These are phyloP conservation scores for Patella vulgata DNA, from an alignment of 1,140 invertebrate genomes.

Conservation along the genomic window DNA sequence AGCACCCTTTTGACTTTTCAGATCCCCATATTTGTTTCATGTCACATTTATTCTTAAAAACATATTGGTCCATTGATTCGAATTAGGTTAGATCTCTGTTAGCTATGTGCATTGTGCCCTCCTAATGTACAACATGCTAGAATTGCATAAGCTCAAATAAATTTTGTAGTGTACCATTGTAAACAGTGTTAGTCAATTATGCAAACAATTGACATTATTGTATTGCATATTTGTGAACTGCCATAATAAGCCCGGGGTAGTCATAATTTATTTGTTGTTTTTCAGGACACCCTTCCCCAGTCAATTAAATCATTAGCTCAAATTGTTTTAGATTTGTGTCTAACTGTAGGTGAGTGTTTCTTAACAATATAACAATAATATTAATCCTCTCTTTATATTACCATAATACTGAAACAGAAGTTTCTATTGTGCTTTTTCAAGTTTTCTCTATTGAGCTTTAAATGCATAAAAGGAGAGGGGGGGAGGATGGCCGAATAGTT, in stretches of 20 bases:
- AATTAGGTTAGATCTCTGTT: too few species aligned
- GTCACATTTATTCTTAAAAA: too few species aligned
- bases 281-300: constrained; percentile 3
- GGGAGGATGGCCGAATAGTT: too few species aligned
- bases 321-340: background rate
- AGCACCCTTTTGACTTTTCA: too few species aligned
- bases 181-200: background rate
- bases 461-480: too few species aligned
- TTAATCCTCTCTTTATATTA: background rate
- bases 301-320: background rate
- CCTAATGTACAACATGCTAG: too few species aligned
- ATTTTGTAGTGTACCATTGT: background rate
- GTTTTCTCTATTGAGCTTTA: too few species aligned
- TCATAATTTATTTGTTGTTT: background rate
- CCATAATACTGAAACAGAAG: background rate
- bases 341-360: background rate
- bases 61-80: too few species aligned
- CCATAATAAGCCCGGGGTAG: background rate
- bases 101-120: too few species aligned
- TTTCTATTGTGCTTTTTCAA: too few species aligned
- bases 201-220: background rate
- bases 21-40: too few species aligned
- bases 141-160: background rate
- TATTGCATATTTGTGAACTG: background rate
- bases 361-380: background rate